Conservation (phyloP, 1,140 invertebrate species). For the Lepidotrigona ventralis region DNA sequence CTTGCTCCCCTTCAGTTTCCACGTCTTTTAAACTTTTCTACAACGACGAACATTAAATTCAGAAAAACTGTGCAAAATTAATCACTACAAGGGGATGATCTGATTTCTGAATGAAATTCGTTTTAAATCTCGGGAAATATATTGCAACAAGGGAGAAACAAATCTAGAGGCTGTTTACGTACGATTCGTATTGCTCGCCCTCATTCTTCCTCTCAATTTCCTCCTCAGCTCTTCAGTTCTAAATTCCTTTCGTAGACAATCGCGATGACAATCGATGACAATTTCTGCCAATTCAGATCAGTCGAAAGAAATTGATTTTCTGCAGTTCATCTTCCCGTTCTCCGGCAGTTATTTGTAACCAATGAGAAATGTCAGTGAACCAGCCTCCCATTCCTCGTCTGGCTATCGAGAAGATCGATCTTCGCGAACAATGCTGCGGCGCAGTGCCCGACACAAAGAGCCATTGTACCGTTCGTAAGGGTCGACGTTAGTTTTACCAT, state of each 20-base stretch:
- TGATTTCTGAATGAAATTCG: too few species aligned
- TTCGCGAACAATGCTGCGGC: background rate
- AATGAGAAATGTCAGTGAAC: background rate
- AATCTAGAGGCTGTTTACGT: background rate
- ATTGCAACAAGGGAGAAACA: background rate
- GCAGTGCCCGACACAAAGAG: background rate
- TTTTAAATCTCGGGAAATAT: too few species aligned
- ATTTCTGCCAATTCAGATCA: too few species aligned
- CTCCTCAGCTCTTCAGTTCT: too few species aligned
- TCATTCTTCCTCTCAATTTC: background rate
- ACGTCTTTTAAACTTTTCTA: too few species aligned
- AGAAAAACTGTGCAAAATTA: too few species aligned
- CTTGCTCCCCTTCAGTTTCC: background rate
- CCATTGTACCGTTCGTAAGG: constrained; percentile 4
- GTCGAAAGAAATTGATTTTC: background rate
- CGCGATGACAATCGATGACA: too few species aligned
- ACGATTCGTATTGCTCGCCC: background rate
- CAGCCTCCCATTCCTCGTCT: background rate
- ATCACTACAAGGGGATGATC: too few species aligned
- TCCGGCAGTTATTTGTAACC: background rate
- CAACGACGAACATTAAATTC: too few species aligned
- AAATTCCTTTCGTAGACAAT: rapidly evolving
- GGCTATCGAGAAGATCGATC: constrained; percentile 4
- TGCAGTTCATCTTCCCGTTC: too few species aligned
- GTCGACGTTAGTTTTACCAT: constrained; percentile 37